phyloP scores from a whole-genome alignment of 2,113 vertebrate species.

The Pantherophis guttatus region DNA sequence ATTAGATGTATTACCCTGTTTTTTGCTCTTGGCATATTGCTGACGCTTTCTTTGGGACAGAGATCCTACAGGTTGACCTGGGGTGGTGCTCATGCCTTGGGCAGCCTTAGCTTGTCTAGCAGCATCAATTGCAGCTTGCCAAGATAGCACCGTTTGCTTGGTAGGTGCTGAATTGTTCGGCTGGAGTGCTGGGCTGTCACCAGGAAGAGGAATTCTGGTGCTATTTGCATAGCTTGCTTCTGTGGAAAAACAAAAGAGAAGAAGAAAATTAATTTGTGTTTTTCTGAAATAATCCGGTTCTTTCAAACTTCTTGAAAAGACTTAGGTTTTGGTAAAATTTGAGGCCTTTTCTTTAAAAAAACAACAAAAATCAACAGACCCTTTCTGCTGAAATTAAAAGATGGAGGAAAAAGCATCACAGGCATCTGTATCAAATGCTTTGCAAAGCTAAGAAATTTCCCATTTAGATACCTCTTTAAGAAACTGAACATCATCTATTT shows the following conservation, averaged over 20 bases:
- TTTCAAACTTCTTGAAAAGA: background rate
- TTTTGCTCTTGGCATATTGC: conserved; percentile 99
- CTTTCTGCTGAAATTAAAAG: background rate
- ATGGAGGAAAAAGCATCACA: background rate
- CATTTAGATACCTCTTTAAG: background rate
- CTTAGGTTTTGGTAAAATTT: background rate
- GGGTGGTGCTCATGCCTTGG: conserved; percentile 91
- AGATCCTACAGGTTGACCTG: conserved; percentile 87
- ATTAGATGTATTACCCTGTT: conserved; percentile 92
- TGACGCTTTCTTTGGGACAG: conserved; percentile 98
- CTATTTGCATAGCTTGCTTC: conserved; percentile 97
- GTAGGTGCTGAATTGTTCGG: conserved; percentile 80
- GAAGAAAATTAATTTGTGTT: background rate
- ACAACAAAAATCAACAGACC: background rate
- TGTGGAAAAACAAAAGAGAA: conserved; percentile 60
- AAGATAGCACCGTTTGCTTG: conserved; percentile 85
- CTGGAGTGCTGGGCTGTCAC: conserved; percentile 89
- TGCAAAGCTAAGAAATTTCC: background rate
- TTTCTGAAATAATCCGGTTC: background rate
- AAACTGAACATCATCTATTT: background rate
- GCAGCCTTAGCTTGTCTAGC: conserved; percentile 92
- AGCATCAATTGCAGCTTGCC: conserved; percentile 96
- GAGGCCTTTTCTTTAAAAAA: background rate
- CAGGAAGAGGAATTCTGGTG: conserved; percentile 85
- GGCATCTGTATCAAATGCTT: background rate